phyloP scores from a whole-genome alignment of 2,888 invertebrate genomes.

The Trichogramma evanescens region DNA sequence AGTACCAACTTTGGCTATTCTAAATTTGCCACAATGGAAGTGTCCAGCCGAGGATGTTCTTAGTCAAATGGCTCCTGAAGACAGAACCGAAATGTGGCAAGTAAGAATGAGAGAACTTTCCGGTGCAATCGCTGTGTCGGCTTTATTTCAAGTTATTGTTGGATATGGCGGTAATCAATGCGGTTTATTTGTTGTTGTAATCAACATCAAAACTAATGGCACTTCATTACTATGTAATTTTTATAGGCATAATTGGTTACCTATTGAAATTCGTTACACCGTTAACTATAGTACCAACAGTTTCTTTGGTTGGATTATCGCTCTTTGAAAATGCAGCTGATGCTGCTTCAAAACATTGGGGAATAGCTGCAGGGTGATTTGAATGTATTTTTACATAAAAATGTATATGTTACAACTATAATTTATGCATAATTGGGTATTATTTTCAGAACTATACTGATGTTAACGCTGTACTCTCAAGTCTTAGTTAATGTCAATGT shows the following conservation, averaged over 20 bases:
- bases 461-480: slow-evolving; percentile 75
- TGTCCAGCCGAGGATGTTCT: slow-evolving; percentile 57
- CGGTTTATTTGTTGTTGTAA: neutral
- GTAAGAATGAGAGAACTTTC: slow-evolving; percentile 72
- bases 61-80: slow-evolving; percentile 51
- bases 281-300: slow-evolving; percentile 75
- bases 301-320: slow-evolving; percentile 74
- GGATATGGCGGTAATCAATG: slow-evolving; percentile 48
- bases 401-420: neutral
- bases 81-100: slow-evolving; percentile 63
- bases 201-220: neutral
- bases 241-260: slow-evolving; percentile 64
- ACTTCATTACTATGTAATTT: neutral
- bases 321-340: slow-evolving; percentile 73
- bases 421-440: slow-evolving; percentile 2
- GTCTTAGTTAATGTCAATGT: slow-evolving; percentile 61
- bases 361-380: slow-evolving; percentile 66
- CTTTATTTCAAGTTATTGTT: slow-evolving; percentile 67
- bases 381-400: neutral
- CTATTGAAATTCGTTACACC: slow-evolving; percentile 73
- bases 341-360: slow-evolving; percentile 80
- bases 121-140: slow-evolving; percentile 74
- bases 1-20: slow-evolving; percentile 69
- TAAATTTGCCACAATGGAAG: slow-evolving; percentile 64
- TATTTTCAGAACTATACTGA: slow-evolving; percentile 59